phyloP scores from a whole-genome alignment of 1,140 invertebrate species.

The Magallana ariakensis region DNA sequence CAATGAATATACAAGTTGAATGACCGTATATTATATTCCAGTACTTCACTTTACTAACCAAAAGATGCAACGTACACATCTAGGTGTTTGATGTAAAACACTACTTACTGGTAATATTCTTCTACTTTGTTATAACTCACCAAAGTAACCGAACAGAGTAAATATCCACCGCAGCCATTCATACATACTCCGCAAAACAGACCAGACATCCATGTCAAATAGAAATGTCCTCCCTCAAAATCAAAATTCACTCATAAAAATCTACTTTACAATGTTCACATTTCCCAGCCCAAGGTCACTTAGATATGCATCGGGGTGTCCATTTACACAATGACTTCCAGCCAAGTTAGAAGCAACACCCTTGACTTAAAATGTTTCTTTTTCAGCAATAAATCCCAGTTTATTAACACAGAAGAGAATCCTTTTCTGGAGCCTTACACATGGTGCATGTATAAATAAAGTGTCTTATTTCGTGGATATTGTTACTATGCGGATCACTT shows the following conservation, averaged over 20 bases:
- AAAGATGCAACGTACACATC: too few species aligned
- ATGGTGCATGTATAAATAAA: constrained; percentile 22
- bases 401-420: not conserved
- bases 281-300: not conserved
- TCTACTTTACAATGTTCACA: not conserved
- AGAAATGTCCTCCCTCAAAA: not conserved
- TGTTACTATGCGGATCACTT: constrained; percentile 3
- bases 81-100: too few species aligned
- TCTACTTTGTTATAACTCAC: not conserved
- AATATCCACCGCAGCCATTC: not conserved
- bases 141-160: constrained; percentile 17
- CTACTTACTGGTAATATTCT: too few species aligned
- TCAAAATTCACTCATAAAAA: not conserved
- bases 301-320: constrained; percentile 23
- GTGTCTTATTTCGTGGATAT: not conserved
- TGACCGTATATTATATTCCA: too few species aligned
- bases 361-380: not conserved
- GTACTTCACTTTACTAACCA: too few species aligned
- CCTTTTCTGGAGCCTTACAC: not conserved
- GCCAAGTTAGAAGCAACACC: not conserved
- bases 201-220: not conserved
- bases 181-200: not conserved
- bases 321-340: constrained; percentile 18
- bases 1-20: too few species aligned
- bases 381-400: not conserved